Percentiles rank a stretch among this genome's conserved stretches.
These are phyloP conservation scores for Pseudopleuronectes americanus DNA, from an alignment of 2,797 vertebrate species.

Conservation along the genomic window DNA sequence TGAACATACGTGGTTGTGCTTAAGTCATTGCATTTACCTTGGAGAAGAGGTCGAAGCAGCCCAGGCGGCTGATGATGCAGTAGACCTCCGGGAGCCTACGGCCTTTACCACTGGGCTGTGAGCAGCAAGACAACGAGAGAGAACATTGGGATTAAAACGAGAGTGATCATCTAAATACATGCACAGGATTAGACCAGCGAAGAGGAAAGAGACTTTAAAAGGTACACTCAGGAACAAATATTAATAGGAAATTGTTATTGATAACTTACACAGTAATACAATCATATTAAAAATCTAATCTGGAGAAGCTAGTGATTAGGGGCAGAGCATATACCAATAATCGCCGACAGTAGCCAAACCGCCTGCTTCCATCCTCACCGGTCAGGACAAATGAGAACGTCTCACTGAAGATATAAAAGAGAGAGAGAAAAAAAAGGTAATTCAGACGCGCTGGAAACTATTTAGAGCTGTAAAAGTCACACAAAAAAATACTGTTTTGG, in stretches of 20 bases:
- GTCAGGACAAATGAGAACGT: slow-evolving; percentile 99
- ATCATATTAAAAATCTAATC: slow-evolving; percentile 12
- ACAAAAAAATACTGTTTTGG: slow-evolving; percentile 12
- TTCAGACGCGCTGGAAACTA: slow-evolving; percentile 30
- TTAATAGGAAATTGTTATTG: not conserved
- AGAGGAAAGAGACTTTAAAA: slow-evolving; percentile 24
- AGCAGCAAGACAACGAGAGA: slow-evolving; percentile 45
- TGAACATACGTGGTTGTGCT: slow-evolving; percentile 1
- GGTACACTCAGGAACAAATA: slow-evolving; percentile 4
- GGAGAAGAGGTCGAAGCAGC: slow-evolving; percentile 98
- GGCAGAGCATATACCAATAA: slow-evolving; percentile 88
- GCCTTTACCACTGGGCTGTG: slow-evolving; percentile 92
- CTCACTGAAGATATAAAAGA: slow-evolving; percentile 82
- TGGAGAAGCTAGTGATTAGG: not conserved
- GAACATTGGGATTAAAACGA: slow-evolving; percentile 41
- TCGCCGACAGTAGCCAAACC: slow-evolving; percentile 97
- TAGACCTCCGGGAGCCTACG: slow-evolving; percentile 96
- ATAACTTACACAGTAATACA: slow-evolving; percentile 9
- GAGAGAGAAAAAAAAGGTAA: not conserved
- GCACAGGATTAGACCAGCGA: slow-evolving; percentile 35
- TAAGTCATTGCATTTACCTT: slow-evolving; percentile 86
- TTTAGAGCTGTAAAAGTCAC: slow-evolving; percentile 23
- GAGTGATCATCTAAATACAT: slow-evolving; percentile 43
- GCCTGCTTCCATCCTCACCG: slow-evolving; percentile 95
- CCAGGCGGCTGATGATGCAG: slow-evolving; percentile 97